Base-by-base conservation (phyloP, 2,113 vertebrate genomes). In the Sebastes fasciatus region DNA sequence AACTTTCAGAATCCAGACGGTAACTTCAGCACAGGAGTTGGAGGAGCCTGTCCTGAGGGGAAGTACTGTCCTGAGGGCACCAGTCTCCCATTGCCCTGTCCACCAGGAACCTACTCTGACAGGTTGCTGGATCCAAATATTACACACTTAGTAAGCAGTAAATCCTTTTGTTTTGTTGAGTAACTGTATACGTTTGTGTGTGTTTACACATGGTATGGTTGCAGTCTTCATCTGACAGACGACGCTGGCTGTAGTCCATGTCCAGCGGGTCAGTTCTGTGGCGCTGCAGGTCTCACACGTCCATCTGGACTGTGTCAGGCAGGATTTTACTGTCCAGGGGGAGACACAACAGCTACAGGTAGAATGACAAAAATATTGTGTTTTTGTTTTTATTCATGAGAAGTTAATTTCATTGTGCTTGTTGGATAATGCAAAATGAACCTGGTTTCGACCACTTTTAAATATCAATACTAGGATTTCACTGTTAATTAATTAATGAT, bases 61-160 rank as follows among this genome's bases (percentile, higher is more conserved):
- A 94, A 94, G 49, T 98, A 96, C 90, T 98, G 98, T 87, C 97
- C 97, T 42, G 82, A 94, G 76, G 97, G 97, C 12, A 96, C 96
- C 13, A 93, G 91, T 2, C 65, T 94, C 17, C 97, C 97, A 8
- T 61, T 96, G 17, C 94, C 88, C 0, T 99, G 98, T 73, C 97
- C 97, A 0, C 23, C 77, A 58, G 98, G 98, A 17, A 97, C 97
- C 62, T 98, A 95, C 90, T 98, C 98, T 4, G 91, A 96, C 88
- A 95, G 95, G 98, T 99, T 23, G 21, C 77, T 52, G 40, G 43
- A 14, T 10, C 19, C 9, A 61, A 64, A 71, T 60, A 58, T 52
- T 2, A 63, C n/a, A 80, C 34, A 46, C 1, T 16, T 54, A 34
- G 1, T 49, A 5, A 40, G 16, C 4, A 43, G 13, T n/a, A 13